Evolutionary conservation across 2,113 vertebrate genomes (phyloP).

Genomic region (Varanus komodoensis): DNA sequence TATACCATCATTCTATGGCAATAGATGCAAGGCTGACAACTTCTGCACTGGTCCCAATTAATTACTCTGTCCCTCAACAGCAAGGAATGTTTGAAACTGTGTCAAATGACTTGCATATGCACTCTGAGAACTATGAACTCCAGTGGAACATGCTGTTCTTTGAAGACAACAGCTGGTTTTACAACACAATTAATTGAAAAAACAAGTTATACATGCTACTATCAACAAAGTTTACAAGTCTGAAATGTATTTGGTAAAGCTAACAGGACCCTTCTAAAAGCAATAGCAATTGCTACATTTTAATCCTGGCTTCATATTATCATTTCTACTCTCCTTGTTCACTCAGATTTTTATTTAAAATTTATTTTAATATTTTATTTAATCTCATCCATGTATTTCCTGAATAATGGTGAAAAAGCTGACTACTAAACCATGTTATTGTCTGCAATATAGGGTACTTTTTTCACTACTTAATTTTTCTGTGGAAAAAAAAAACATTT

Average conservation of each 20-base stretch:
- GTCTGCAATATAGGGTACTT: too few species aligned
- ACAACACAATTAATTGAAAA: background rate
- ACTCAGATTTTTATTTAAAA: background rate
- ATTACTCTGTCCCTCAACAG: background rate
- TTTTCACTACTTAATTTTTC: too few species aligned
- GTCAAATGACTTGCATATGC: constrained; percentile 40
- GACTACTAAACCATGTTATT: too few species aligned
- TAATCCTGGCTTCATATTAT: background rate
- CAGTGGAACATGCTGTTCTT: background rate
- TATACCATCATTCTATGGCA: too few species aligned
- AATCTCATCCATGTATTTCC: too few species aligned
- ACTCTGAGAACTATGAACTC: background rate
- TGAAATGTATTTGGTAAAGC: constrained; percentile 13
- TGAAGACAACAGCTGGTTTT: constrained; percentile 25
- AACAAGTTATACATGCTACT: constrained; percentile 20
- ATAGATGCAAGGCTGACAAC: background rate
- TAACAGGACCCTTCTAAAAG: background rate
- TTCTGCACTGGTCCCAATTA: constrained; percentile 8
- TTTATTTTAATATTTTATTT: too few species aligned
- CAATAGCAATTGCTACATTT: background rate
- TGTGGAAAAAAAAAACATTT: too few species aligned
- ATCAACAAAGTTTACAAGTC: background rate
- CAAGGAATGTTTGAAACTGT: background rate
- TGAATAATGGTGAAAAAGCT: too few species aligned
- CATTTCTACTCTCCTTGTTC: background rate